Base-by-base conservation (phyloP, 1,140 invertebrate species). In the Drosophila lacertosa region DNA sequence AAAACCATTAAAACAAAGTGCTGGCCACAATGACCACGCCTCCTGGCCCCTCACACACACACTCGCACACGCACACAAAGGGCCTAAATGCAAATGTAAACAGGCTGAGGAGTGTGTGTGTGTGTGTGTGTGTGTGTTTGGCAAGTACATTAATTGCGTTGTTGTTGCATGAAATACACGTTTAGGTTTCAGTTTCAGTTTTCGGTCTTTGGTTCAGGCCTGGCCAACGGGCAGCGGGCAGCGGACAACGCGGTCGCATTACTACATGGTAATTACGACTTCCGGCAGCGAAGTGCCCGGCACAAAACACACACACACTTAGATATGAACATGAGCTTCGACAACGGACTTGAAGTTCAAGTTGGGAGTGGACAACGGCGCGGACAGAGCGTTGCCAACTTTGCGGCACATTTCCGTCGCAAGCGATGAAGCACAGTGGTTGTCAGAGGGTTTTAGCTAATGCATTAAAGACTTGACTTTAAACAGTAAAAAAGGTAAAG, bases 181-280 rank as follows among this genome's bases (percentile, higher is more conserved):
- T 65, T 57, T 48, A 48, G 60, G 67, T 70, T 70, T 70, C 67
- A 70, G 60, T 70, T 70, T 64, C 67, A 57, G 59, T 55, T 44
- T 57, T 18, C 13, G 26, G 9, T 37, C 9, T 24, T 48, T 7
- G 37, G 16, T 51, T 70, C 50, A 65, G 67, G 67, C 67, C 60
- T 47, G 51, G 33, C 32, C 60, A 50, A 70, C 26, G 51, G 18
- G 3, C 37, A 42, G n/a, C 42, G n/a, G 16, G 16, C 15, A 54
- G 22, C 32, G 16, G 53, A 22, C n/a, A 20, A 10, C 10, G 22
- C 20, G 59, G 59, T 57, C 62, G 75, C 75, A 53, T 70, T 70
- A 67, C 72, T 67, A 80, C 71, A 80, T 86, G 82, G 69, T 84
- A 84, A 84, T 84, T 84, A 84, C 77, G 48, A 88, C 82, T 84